These are phyloP conservation scores for Pimephales promelas DNA, from an alignment of 2,113 vertebrate species.

Conservation along the genomic window DNA sequence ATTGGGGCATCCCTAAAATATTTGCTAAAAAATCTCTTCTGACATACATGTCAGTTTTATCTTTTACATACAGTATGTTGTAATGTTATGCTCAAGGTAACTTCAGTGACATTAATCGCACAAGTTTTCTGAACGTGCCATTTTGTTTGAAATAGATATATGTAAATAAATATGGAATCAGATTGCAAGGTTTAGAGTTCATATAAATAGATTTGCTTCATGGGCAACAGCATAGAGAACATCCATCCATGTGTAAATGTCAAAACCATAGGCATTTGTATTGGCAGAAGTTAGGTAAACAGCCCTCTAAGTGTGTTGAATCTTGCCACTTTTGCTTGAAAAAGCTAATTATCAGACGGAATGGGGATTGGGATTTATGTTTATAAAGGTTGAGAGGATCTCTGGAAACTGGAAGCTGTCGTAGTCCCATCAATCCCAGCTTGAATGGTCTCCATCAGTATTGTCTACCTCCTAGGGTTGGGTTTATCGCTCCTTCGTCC, in stretches of 20 bases:
- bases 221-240: neutral
- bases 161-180: neutral
- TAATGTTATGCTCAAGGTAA: too few species aligned
- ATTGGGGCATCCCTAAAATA: too few species aligned
- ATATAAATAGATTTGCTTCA: neutral
- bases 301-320: constrained; percentile 39
- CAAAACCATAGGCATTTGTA: neutral
- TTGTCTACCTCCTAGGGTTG: constrained; percentile 24
- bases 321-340: constrained; percentile 46
- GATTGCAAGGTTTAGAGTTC: neutral
- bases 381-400: constrained; percentile 50
- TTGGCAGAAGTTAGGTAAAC: constrained; percentile 21
- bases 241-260: neutral
- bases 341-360: constrained; percentile 56
- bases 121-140: too few species aligned
- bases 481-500: constrained; percentile 40
- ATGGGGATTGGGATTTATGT: constrained; percentile 50
- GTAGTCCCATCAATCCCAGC: constrained; percentile 53
- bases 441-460: constrained; percentile 49
- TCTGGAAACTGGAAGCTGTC: constrained; percentile 51
- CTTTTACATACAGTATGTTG: too few species aligned
- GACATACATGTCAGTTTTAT: too few species aligned
- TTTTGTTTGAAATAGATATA: neutral
- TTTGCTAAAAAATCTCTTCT: too few species aligned
- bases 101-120: too few species aligned